Evolutionary conservation across 2,888 invertebrate genomes (phyloP).

Genomic region (Orchestes rusci): DNA sequence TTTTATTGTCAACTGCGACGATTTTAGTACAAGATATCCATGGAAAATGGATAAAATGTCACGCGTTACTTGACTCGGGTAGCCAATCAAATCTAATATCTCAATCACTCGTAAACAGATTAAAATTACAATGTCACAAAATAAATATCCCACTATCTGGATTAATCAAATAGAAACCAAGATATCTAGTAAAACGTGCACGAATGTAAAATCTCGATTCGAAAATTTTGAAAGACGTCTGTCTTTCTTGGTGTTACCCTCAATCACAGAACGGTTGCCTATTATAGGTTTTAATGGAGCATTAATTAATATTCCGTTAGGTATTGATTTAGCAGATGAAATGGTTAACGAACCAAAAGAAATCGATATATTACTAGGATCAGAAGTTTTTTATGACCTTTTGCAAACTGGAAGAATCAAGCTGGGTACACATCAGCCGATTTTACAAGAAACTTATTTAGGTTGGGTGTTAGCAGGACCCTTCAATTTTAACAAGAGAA

Average conservation of each 20-base stretch:
- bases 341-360: slow-evolving; percentile 7
- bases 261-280: slow-evolving; percentile 13
- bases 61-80: slow-evolving; percentile 13
- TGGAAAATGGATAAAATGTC: slow-evolving; percentile 8
- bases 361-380: slow-evolving; percentile 6
- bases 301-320: slow-evolving; percentile 4
- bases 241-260: slow-evolving; percentile 8
- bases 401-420: slow-evolving; percentile 6
- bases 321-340: slow-evolving; percentile 8
- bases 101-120: slow-evolving; percentile 6
- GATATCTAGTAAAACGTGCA: neutral
- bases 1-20: slow-evolving; percentile 13
- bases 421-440: slow-evolving; percentile 5
- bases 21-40: slow-evolving; percentile 6
- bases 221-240: slow-evolving; percentile 3
- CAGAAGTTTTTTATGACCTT: slow-evolving; percentile 5
- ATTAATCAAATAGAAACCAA: slow-evolving; percentile 7
- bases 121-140: slow-evolving; percentile 3
- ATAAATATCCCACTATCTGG: slow-evolving; percentile 1
- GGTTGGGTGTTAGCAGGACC: slow-evolving; percentile 13
- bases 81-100: slow-evolving; percentile 18
- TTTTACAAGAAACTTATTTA: slow-evolving; percentile 11
- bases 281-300: neutral
- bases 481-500: neutral
- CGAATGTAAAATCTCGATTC: slow-evolving; percentile 9